Evolutionary conservation across 2,888 invertebrate genomes (phyloP).

Genomic region (Marronus borbonicus): DNA sequence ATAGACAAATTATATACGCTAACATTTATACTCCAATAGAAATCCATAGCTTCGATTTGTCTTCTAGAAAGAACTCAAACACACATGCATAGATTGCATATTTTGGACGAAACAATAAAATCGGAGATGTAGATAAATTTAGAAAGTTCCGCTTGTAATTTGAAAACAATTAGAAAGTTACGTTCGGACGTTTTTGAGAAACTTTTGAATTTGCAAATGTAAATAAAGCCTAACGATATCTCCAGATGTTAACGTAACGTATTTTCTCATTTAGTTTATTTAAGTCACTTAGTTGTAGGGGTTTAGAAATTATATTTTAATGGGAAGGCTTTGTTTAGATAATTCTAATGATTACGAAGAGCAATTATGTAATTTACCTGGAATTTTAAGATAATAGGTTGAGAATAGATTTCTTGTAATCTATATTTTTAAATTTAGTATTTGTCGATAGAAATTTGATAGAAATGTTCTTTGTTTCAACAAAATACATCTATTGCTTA

Average conservation of each 20-base stretch:
- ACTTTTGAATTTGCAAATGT: background rate
- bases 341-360: no score
- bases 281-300: background rate
- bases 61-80: background rate
- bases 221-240: background rate
- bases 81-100: background rate
- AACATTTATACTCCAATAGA: no score
- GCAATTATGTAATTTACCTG: no score
- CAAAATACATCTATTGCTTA: no score
- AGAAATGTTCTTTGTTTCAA: background rate
- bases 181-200: background rate
- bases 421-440: background rate
- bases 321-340: background rate
- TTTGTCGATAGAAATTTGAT: background rate
- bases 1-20: background rate
- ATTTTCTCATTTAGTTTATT: background rate
- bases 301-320: background rate
- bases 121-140: background rate
- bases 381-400: no score
- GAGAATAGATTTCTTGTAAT: background rate
- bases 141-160: background rate
- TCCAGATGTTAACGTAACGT: background rate
- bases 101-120: background rate
- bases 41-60: background rate
- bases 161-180: constrained; percentile 13